phyloP scores from a whole-genome alignment of 2,113 vertebrate genomes.

The Toxostoma redivivum region DNA sequence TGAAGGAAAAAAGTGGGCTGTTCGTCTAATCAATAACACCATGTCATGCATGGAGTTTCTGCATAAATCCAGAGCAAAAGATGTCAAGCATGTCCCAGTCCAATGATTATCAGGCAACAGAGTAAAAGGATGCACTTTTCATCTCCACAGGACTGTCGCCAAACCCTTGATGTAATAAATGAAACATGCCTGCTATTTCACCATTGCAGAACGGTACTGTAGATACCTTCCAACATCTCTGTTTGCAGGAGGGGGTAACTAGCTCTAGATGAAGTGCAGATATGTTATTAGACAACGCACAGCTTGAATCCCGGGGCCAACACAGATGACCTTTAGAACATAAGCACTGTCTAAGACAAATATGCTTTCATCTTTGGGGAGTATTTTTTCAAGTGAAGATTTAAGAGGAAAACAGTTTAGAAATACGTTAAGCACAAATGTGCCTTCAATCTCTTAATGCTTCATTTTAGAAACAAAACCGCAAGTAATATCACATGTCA shows the following conservation, averaged over 20 bases:
- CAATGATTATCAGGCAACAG: conserved; percentile 38
- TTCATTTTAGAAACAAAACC: conserved; percentile 48
- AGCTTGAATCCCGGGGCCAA: conserved; percentile 62
- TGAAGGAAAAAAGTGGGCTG: neutral
- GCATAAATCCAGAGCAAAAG: conserved; percentile 49
- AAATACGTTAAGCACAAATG: conserved; percentile 48
- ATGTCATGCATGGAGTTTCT: conserved; percentile 16
- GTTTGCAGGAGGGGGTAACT: conserved; percentile 58
- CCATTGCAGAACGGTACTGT: conserved; percentile 46
- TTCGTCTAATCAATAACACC: conserved; percentile 48
- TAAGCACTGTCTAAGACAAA: conserved; percentile 60
- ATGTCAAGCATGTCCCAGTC: conserved; percentile 27
- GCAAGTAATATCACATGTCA: conserved; percentile 30
- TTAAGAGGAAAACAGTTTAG: conserved; percentile 56
- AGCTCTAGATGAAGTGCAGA: conserved; percentile 66
- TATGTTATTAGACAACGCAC: conserved; percentile 69
- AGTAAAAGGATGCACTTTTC: conserved; percentile 65
- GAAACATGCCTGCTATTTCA: conserved; percentile 63
- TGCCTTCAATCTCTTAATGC: conserved; percentile 23
- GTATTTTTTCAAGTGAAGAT: conserved; percentile 62
- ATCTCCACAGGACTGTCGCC: conserved; percentile 59
- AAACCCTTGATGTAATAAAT: conserved; percentile 54
- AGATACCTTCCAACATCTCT: conserved; percentile 62
- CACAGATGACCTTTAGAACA: conserved; percentile 64
- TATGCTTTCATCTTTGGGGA: conserved; percentile 56